Evolutionary conservation across 2,888 invertebrate genomes (phyloP).

Genomic region (Myopa testacea): DNA sequence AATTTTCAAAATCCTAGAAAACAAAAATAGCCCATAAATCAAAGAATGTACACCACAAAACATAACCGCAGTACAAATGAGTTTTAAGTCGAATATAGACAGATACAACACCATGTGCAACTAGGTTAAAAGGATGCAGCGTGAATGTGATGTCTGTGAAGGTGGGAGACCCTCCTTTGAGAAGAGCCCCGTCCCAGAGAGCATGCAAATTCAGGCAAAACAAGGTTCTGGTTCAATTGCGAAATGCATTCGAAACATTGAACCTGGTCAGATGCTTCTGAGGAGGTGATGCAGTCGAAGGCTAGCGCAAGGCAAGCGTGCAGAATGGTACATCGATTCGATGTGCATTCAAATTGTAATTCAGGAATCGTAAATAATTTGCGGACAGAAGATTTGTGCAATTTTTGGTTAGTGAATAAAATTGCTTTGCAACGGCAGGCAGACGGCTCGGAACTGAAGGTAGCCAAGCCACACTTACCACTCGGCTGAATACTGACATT

Average conservation of each 20-base stretch:
- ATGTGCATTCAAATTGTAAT: conserved; percentile 11
- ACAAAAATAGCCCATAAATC: no score
- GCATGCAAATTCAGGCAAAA: conserved; percentile 23
- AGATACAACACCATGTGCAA: neutral
- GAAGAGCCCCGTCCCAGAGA: neutral
- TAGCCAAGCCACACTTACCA: neutral
- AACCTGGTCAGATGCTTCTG: conserved; percentile 6
- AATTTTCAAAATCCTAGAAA: no score
- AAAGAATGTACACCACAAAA: no score
- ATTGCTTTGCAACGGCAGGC: conserved; percentile 30
- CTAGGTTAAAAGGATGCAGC: neutral
- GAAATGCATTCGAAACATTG: neutral
- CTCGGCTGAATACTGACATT: conserved; percentile 15
- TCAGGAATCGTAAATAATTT: conserved; percentile 29
- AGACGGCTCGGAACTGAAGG: neutral
- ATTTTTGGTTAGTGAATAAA: conserved; percentile 27
- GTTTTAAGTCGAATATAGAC: no score
- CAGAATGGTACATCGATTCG: neutral
- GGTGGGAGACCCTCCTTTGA: neutral
- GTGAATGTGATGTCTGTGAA: neutral
- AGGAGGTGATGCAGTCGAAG: neutral
- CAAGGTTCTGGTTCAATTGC: conserved; percentile 2
- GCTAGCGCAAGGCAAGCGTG: neutral
- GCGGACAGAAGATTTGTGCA: conserved; percentile 26
- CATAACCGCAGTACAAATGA: no score